Percentiles rank a stretch among this genome's conserved stretches.
phyloP scores from a whole-genome alignment of 2,888 invertebrate species.

The Hylaea fasciaria region DNA sequence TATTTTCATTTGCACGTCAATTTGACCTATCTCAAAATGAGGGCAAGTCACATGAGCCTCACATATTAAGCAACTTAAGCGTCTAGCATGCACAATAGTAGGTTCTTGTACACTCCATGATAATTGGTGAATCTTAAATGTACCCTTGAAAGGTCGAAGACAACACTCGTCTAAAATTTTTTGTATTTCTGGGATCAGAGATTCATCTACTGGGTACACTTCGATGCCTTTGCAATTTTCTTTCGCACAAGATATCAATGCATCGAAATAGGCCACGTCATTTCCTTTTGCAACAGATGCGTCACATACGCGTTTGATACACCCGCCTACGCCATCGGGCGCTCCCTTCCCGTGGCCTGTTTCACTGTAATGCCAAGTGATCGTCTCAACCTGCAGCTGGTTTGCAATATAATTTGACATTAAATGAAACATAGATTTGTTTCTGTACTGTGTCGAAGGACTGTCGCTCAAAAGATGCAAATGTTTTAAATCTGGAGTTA shows the following conservation, averaged over 20 bases:
- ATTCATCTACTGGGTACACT: not conserved
- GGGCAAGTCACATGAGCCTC: not conserved
- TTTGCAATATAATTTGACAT: slow-evolving; percentile 11
- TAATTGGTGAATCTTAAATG: not conserved
- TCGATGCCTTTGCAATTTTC: not conserved
- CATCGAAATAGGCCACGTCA: slow-evolving; percentile 6
- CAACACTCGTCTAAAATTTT: not conserved
- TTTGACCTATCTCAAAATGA: not conserved
- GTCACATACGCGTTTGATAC: slow-evolving; percentile 25
- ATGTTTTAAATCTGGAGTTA: slow-evolving; percentile 7
- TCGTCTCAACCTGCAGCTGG: not conserved
- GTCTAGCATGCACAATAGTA: not conserved
- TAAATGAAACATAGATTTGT: slow-evolving; percentile 33
- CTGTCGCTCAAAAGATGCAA: slow-evolving; percentile 36
- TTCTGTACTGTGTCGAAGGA: slow-evolving; percentile 31
- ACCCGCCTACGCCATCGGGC: slow-evolving; percentile 35
- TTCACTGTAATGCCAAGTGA: slow-evolving; percentile 20
- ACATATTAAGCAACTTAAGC: not conserved
- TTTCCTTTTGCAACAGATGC: slow-evolving; percentile 11
- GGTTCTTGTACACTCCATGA: not conserved
- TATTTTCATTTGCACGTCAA: no score
- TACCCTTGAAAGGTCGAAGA: not conserved
- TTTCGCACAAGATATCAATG: slow-evolving; percentile 6
- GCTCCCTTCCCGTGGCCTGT: slow-evolving; percentile 8
- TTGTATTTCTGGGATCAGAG: not conserved